phyloP scores from a whole-genome alignment of 1,140 invertebrate species.

The Monomorium pharaonis region DNA sequence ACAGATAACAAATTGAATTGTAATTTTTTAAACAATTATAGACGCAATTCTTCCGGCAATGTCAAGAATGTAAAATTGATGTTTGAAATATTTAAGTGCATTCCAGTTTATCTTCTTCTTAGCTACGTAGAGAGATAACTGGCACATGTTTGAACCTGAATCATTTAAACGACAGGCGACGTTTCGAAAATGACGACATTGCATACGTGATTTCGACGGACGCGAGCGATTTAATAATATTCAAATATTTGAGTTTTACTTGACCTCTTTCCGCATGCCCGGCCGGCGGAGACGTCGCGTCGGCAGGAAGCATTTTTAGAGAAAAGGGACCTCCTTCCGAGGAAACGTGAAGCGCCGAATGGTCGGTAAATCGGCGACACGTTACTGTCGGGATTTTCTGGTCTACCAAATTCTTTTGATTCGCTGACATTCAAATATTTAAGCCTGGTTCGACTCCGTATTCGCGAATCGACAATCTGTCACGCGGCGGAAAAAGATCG shows the following conservation, averaged over 20 bases:
- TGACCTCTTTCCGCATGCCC: slow-evolving; percentile 7
- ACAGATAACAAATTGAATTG: not conserved
- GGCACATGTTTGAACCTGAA: not conserved
- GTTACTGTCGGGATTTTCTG: slow-evolving; percentile 46
- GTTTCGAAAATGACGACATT: slow-evolving; percentile 26
- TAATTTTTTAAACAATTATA: not conserved
- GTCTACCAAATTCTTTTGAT: slow-evolving; percentile 56
- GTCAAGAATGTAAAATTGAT: not conserved
- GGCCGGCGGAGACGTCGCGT: not conserved
- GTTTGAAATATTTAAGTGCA: not conserved
- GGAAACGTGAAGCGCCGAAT: not conserved
- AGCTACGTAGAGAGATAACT: not conserved
- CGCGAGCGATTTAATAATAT: slow-evolving; percentile 41
- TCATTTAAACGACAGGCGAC: slow-evolving; percentile 14
- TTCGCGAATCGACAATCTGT: slow-evolving; percentile 46
- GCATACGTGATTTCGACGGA: slow-evolving; percentile 4
- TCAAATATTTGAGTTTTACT: slow-evolving; percentile 56
- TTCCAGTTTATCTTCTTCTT: not conserved
- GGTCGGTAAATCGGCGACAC: slow-evolving; percentile 40
- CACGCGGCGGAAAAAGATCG: not conserved
- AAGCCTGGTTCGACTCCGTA: slow-evolving; percentile 26
- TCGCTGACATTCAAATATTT: slow-evolving; percentile 53
- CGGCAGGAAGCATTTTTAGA: slow-evolving; percentile 26
- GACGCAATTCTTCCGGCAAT: not conserved
- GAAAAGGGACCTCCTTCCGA: not conserved